A percentile compares a stretch with the other conserved stretches of the same genome.
These are phyloP conservation scores for Artemisiospiza belli DNA, from an alignment of 2,113 vertebrate species.

Conservation along the genomic window DNA sequence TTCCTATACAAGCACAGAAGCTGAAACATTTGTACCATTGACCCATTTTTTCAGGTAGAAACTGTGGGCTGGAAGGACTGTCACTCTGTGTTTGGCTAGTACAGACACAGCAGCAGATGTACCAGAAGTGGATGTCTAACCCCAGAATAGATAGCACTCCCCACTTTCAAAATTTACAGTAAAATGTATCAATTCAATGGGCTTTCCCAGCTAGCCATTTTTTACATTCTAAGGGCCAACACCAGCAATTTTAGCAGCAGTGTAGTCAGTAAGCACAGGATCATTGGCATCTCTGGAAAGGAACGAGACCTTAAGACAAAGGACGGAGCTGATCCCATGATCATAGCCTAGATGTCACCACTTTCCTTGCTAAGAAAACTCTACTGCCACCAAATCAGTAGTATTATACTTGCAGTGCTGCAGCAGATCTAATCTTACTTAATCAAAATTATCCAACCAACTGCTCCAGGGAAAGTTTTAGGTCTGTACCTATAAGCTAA, in stretches of 20 bases:
- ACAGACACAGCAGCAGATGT: neutral
- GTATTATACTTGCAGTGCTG: neutral
- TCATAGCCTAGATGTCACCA: neutral
- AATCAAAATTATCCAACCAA: neutral
- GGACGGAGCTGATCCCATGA: neutral
- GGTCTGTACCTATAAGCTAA: constrained; percentile 28
- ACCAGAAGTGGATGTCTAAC: neutral
- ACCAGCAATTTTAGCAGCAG: neutral
- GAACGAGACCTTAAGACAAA: neutral
- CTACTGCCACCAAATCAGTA: neutral
- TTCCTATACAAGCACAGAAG: neutral
- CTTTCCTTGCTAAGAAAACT: constrained; percentile 23
- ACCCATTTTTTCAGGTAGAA: neutral
- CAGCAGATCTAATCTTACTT: constrained; percentile 41
- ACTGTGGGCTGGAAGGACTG: neutral
- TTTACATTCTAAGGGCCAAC: neutral
- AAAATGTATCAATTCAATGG: neutral
- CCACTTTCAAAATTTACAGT: neutral
- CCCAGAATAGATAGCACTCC: neutral
- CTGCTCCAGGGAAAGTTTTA: constrained; percentile 51
- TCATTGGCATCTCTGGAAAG: neutral
- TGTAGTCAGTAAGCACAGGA: neutral
- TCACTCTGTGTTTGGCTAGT: neutral
- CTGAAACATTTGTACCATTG: neutral
- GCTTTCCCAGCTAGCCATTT: neutral